Base-by-base conservation (phyloP, 2,113 vertebrate species). In the Indicator indicator region DNA sequence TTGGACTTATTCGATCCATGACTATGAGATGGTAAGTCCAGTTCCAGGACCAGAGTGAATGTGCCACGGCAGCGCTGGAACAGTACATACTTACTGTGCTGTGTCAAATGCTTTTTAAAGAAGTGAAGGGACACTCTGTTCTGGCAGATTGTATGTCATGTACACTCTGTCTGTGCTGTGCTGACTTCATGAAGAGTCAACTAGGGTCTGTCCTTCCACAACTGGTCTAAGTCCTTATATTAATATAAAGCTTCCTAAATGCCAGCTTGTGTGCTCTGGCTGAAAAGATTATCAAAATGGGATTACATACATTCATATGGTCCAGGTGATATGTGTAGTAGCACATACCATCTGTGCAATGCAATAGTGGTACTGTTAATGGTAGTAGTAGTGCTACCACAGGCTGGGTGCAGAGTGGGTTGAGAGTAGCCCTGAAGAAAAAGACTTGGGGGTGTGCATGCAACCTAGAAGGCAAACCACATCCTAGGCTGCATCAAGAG, bases 81-180 rank as follows among this genome's bases (percentile, higher is more conserved):
- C 4, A 8, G 79, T 52, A 32, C 90, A 62, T 78, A 56, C 90
- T 93, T 80, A 50, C 38, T 78, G 42, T 74, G 88, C 83, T 88
- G 48, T 95, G 76, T 90, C 92, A 96, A 95, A 88, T 54, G 69
- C 83, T 95, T 96, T 95, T 94, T 90, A 74, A 95, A 93, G 92
- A 93, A 88, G 83, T 56, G 76, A 90, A 94, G 80, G 95, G 92
- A 96, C 86, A 40, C 69, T 62, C 64, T 92, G 94, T 96, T 92
- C 95, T 90, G 69, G 88, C 90, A 96, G 92, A 78, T 4, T 90
- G 86, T 83, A 69, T 78, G 86, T 81, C 96, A 58, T 83, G 83
- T 83, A 86, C 83, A 88, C 80, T 56, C 94, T 96, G 92, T 72
- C 90, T 89, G 83, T 0, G 3, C 86, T 86, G 90, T 83, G 48